These are phyloP conservation scores for Pelmatolapia mariae DNA, from an alignment of 2,113 vertebrate genomes.

Conservation along the genomic window DNA sequence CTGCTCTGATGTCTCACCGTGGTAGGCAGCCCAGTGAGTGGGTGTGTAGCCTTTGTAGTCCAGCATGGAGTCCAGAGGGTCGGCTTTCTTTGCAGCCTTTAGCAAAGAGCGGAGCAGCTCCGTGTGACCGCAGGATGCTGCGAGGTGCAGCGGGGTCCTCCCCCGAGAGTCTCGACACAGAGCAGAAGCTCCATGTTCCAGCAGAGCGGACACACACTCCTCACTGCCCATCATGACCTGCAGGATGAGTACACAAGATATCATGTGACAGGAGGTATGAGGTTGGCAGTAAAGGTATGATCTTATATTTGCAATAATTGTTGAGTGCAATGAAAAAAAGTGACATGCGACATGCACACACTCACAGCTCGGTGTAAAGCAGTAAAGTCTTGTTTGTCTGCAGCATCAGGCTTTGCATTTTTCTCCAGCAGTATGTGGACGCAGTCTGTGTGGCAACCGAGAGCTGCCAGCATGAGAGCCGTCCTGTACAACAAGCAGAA, in stretches of 20 bases:
- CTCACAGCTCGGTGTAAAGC: constrained; percentile 91
- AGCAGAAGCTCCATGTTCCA: constrained; percentile 89
- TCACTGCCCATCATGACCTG: constrained; percentile 86
- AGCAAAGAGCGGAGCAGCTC: constrained; percentile 79
- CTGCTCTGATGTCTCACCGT: constrained; percentile 70
- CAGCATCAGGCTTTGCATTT: constrained; percentile 83
- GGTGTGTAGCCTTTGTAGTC: constrained; percentile 92
- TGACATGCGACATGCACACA: not conserved
- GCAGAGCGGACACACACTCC: constrained; percentile 84
- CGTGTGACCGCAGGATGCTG: constrained; percentile 84
- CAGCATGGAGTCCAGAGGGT: constrained; percentile 86
- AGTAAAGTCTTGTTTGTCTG: constrained; percentile 85
- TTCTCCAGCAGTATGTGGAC: constrained; percentile 93
- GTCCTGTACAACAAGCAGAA: constrained; percentile 68
- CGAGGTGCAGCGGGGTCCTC: constrained; percentile 86
- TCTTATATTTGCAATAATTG: not conserved
- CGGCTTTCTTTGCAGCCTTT: constrained; percentile 80
- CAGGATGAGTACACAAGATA: not conserved
- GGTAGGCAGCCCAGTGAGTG: constrained; percentile 94
- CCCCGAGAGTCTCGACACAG: constrained; percentile 90
- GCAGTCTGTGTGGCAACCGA: constrained; percentile 87
- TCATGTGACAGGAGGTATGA: not conserved
- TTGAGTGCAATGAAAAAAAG: not conserved
- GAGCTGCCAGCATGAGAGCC: constrained; percentile 89
- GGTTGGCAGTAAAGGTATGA: not conserved